Conservation (phyloP, 2,113 vertebrate genomes). For the Neofelis nebulosa region DNA sequence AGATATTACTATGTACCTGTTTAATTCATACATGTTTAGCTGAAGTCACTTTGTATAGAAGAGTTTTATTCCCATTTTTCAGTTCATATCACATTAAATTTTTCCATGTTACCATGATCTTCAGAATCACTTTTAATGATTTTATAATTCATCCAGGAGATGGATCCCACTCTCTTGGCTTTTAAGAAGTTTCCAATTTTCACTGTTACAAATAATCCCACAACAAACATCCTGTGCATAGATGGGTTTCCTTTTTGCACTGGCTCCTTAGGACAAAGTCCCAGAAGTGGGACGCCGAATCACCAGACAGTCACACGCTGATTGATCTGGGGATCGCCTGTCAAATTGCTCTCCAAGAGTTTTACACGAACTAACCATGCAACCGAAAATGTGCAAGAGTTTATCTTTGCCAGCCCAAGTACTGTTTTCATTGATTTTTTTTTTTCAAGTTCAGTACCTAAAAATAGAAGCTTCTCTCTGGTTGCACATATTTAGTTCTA, state of each 20-base stretch:
- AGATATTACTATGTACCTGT: neutral
- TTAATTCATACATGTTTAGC: neutral
- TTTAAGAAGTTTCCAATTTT: neutral
- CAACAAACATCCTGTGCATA: neutral
- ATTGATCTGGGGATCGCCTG: neutral
- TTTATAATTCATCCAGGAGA: neutral
- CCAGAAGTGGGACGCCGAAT: neutral
- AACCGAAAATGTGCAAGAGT: neutral
- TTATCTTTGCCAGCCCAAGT: neutral
- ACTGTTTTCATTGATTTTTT: neutral
- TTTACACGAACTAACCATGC: neutral
- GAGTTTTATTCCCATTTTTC: slow-evolving; percentile 1
- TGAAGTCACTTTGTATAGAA: neutral
- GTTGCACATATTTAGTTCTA: neutral
- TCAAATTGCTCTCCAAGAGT: neutral
- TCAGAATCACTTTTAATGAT: slow-evolving; percentile 8
- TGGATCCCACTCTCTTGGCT: neutral
- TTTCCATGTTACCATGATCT: neutral
- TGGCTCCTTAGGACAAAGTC: neutral
- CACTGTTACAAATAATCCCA: neutral
- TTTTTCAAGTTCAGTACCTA: neutral
- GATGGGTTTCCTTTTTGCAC: neutral
- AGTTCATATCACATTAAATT: neutral
- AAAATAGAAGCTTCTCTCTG: neutral
- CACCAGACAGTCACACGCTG: neutral